Evolutionary conservation across 1,140 invertebrate genomes (phyloP).

Genomic region (Drosophila simulans): DNA sequence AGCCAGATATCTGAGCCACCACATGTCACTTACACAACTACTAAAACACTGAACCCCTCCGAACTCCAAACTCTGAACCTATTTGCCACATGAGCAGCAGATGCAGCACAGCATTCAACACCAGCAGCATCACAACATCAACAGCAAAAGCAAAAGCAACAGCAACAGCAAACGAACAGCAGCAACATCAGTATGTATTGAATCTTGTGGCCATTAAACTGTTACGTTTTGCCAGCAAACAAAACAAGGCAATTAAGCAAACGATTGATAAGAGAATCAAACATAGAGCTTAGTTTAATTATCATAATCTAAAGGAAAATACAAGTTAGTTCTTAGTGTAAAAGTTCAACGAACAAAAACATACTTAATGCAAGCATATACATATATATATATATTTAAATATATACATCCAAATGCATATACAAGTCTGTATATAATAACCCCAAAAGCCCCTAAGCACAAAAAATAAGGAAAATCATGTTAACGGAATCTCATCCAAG

Average conservation of each 20-base stretch:
- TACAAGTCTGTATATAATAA: conserved; percentile 54
- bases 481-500: conserved; percentile 67
- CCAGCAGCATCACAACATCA: conserved; percentile 1
- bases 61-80: conserved; percentile 26
- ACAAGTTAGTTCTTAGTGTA: conserved; percentile 42
- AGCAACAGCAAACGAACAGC: conserved; percentile 33
- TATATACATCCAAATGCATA: conserved; percentile 38
- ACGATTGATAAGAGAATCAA: conserved; percentile 63
- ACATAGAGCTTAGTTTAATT: conserved; percentile 67
- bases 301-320: conserved; percentile 38
- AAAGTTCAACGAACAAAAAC: conserved; percentile 63
- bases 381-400: conserved; percentile 30
- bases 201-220: conserved; percentile 76
- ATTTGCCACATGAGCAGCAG: conserved; percentile 36
- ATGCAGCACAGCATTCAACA: conserved; percentile 17
- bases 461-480: conserved; percentile 51
- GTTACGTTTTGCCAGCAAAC: conserved; percentile 62
- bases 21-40: conserved; percentile 45
- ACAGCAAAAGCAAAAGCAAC: conserved; percentile 1
- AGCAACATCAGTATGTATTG: conserved; percentile 57
- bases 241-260: conserved; percentile 45
- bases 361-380: conserved; percentile 48
- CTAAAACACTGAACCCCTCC: conserved; percentile 28
- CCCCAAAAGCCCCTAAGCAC: conserved; percentile 16
- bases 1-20: conserved; percentile 20